A percentile compares a stretch with the other conserved stretches of the same genome.
These are phyloP conservation scores for Parnassius smintheus DNA, from an alignment of 2,888 invertebrate species.

Conservation along the genomic window DNA sequence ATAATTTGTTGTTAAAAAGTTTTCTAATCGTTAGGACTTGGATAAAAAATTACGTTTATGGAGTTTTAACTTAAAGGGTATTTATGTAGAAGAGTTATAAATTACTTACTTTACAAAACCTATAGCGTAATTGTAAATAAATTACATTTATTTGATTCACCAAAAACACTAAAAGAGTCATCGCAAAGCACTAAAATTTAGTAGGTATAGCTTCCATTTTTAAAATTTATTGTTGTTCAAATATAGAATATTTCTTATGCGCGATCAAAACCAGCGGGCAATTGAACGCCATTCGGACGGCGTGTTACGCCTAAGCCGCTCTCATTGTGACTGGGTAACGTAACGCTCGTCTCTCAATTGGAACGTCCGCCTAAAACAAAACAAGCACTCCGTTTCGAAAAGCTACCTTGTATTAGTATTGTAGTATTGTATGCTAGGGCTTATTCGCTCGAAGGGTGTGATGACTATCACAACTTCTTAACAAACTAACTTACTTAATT, in stretches of 20 bases:
- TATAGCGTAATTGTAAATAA: too few species aligned
- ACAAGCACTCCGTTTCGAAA: conserved; percentile 4
- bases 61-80: too few species aligned
- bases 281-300: conserved; percentile 37
- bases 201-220: too few species aligned
- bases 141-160: too few species aligned
- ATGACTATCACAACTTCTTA: conserved; percentile 23
- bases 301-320: conserved; percentile 54
- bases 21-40: too few species aligned
- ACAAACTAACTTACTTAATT: conserved; percentile 28
- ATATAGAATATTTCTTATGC: conserved; percentile 41
- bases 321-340: conserved; percentile 51
- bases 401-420: background rate
- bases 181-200: too few species aligned
- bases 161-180: too few species aligned
- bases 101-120: too few species aligned
- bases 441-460: conserved; percentile 11
- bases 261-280: conserved; percentile 37
- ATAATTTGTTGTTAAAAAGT: too few species aligned
- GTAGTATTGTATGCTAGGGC: background rate
- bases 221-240: background rate
- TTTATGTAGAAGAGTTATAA: too few species aligned
- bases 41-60: too few species aligned
- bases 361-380: conserved; percentile 8
- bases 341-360: background rate